Percentiles rank a stretch among this genome's conserved stretches.
Conservation (phyloP, 2,888 invertebrate species). For the Conomelus anceps region DNA sequence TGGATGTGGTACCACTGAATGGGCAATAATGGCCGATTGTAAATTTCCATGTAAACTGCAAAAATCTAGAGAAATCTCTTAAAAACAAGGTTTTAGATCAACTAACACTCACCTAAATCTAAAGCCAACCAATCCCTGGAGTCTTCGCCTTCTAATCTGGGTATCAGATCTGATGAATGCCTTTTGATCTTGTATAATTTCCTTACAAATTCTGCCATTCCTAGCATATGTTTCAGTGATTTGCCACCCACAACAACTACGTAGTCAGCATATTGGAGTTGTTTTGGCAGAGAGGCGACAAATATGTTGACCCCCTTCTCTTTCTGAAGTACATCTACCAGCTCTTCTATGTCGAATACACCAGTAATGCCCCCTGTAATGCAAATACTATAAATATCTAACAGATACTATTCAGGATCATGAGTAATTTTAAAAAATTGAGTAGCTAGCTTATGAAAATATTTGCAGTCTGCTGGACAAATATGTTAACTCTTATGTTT, state of each 20-base stretch:
- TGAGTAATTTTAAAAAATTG: background rate
- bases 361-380: constrained; percentile 70
- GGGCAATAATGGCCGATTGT: too few relatives aligned
- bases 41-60: too few relatives aligned
- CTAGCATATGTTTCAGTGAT: constrained; percentile 66
- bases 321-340: constrained; percentile 64
- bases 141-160: constrained; percentile 68
- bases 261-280: constrained; percentile 74
- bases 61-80: too few relatives aligned
- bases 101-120: constrained; percentile 80
- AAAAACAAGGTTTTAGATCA: too few relatives aligned
- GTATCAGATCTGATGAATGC: constrained; percentile 54
- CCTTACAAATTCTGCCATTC: constrained; percentile 66
- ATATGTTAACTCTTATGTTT: too few relatives aligned
- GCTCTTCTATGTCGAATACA: constrained; percentile 82
- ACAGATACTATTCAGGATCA: background rate
- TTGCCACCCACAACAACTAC: constrained; percentile 72
- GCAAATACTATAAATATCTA: background rate
- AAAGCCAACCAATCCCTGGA: constrained; percentile 81
- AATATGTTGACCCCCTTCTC: constrained; percentile 77
- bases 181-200: constrained; percentile 70
- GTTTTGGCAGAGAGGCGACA: constrained; percentile 66
- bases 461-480: too few relatives aligned
- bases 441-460: background rate
- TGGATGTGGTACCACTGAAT: too few relatives aligned